Base-by-base conservation (phyloP, 2,888 invertebrate species). In the Hyalella azteca region DNA sequence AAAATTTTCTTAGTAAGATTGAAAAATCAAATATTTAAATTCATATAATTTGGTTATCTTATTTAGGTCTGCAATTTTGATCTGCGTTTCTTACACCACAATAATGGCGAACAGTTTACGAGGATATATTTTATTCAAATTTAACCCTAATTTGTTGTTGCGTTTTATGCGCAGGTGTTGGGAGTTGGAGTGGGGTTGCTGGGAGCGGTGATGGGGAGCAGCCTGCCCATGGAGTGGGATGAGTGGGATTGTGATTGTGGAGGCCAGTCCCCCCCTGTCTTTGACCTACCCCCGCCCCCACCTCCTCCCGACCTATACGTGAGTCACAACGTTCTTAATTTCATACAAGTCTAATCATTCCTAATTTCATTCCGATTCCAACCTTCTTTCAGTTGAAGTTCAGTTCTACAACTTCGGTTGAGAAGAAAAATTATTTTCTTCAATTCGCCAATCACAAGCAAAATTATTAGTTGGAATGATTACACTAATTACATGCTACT, bases 131-230 rank as follows among this genome's bases (percentile, higher is more conserved):
- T 3, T 59, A 26, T 3, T 59, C 26, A 1, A 54, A 54, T 9
- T 22, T 3, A 66, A 22, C 29, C n/a, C n/a, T 36, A 32, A 66
- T 32, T 32, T 66, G 7, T 13, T 26, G 4, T 26, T 36, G 32
- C 29, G 39, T 66, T 36, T 45, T 45, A 9, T 15, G 15, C 15
- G 26, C 66, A 66, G 66, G 66, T 66, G 66, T 32, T 36, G 36
- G 66, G 66, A 66, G 66, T 66, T 66, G 66, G 66, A 66, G 29
- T 66, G 32, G 66, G 66, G 66, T 19, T 66, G 36, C n/a, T 66
- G 66, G 66, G 66, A 66, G 36, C 66, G 66, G 66, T 66, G 66
- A 66, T 66, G 66, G 66, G 66, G 66, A 66, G 66, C 66, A 15
- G 39, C 39, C 29, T 66, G 36, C 66, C 66, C 39, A 66, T 66